A percentile compares a stretch with the other conserved stretches of the same genome.
Evolutionary conservation across 2,888 invertebrate genomes (phyloP).

Genomic region (Agrochola lychnidis): DNA sequence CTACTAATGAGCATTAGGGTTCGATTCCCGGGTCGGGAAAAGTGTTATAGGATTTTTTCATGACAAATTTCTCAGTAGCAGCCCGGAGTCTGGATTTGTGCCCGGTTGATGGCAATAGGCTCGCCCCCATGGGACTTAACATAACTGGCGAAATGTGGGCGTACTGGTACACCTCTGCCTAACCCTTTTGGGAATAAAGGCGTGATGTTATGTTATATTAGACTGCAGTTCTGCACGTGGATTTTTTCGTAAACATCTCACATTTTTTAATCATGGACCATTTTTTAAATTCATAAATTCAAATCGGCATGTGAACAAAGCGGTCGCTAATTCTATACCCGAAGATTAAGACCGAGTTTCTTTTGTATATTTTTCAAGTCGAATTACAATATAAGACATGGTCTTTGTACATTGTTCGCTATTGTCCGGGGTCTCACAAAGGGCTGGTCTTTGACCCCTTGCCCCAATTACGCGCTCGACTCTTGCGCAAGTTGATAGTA

Average conservation of each 20-base stretch:
- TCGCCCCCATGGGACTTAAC: background rate
- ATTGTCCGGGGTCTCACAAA: slow-evolving; percentile 73
- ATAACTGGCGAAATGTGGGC: background rate
- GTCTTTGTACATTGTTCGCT: slow-evolving; percentile 64
- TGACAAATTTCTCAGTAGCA: no score
- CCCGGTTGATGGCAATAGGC: background rate
- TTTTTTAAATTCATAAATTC: slow-evolving; percentile 22
- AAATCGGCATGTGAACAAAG: slow-evolving; percentile 45
- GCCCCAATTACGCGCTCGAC: slow-evolving; percentile 75
- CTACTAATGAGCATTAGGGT: background rate
- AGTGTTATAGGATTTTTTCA: background rate
- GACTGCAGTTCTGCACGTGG: slow-evolving; percentile 1
- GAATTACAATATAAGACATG: slow-evolving; percentile 65
- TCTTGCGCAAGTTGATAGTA: slow-evolving; percentile 72
- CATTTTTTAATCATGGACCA: background rate
- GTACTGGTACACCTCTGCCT: background rate
- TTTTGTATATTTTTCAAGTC: slow-evolving; percentile 57
- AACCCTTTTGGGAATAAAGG: background rate
- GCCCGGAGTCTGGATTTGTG: background rate
- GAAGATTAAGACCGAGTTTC: slow-evolving; percentile 50
- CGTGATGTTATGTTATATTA: background rate
- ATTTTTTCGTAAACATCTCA: background rate
- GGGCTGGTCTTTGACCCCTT: slow-evolving; percentile 82
- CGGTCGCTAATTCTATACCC: slow-evolving; percentile 42
- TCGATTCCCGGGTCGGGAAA: no score